phyloP scores from a whole-genome alignment of 2,888 invertebrate genomes.

The Cyrtodaria siliqua region DNA sequence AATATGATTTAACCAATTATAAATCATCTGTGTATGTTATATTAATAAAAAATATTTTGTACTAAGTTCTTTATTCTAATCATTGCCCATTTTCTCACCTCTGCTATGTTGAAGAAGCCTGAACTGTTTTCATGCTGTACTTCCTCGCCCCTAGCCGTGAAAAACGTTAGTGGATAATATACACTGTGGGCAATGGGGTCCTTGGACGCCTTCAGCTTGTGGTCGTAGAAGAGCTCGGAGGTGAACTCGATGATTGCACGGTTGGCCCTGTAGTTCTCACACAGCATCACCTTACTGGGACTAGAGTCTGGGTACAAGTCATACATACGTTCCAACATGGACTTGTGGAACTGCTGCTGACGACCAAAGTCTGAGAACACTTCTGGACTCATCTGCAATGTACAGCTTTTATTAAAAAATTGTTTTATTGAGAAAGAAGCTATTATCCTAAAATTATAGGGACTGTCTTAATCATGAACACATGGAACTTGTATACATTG shows the following conservation, averaged over 20 bases:
- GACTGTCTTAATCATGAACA: no score
- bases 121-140: conserved; percentile 91
- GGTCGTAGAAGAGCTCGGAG: conserved; percentile 93
- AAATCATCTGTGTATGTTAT: no score
- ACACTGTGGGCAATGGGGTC: conserved; percentile 90
- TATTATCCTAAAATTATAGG: no score
- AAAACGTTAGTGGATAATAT: conserved; percentile 92
- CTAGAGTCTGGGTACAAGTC: conserved; percentile 91
- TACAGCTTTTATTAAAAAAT: no score
- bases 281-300: conserved; percentile 92
- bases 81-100: no score
- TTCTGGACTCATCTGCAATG: conserved; percentile 91
- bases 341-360: conserved; percentile 87
- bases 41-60: no score
- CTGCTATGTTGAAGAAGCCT: conserved; percentile 93
- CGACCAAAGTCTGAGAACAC: conserved; percentile 89
- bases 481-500: no score
- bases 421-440: no score
- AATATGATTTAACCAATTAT: no score
- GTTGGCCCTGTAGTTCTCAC: conserved; percentile 94
- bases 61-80: no score
- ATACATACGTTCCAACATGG: conserved; percentile 92
- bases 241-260: conserved; percentile 93
- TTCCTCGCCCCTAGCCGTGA: conserved; percentile 93
- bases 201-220: conserved; percentile 91